phyloP scores from a whole-genome alignment of 2,888 invertebrate genomes.

The Petrolisthes cinctipes region DNA sequence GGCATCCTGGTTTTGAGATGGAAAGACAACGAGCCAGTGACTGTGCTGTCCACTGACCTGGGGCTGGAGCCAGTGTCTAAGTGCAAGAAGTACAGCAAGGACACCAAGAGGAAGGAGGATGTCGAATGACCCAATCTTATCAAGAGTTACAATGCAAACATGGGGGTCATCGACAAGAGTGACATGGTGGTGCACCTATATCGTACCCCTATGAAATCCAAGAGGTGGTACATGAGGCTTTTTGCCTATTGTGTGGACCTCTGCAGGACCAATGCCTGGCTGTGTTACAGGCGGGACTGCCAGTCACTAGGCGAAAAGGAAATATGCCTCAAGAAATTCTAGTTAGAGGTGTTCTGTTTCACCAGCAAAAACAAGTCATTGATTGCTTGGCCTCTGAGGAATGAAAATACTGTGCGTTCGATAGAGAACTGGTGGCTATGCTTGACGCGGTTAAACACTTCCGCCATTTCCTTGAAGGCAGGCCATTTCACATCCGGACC shows the following conservation, averaged over 20 bases:
- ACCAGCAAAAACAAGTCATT: slow-evolving; percentile 2
- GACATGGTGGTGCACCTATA: slow-evolving; percentile 46
- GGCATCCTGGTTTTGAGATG: slow-evolving; percentile 30
- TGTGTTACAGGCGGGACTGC: slow-evolving; percentile 36
- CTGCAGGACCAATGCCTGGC: slow-evolving; percentile 35
- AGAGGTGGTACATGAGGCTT: slow-evolving; percentile 42
- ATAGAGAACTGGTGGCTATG: too few relatives aligned
- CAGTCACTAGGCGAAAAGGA: slow-evolving; percentile 12
- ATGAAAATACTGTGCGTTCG: too few relatives aligned
- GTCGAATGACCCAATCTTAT: slow-evolving; percentile 28
- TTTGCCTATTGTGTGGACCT: slow-evolving; percentile 31
- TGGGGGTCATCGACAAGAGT: slow-evolving; percentile 44
- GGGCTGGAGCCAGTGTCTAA: slow-evolving; percentile 21
- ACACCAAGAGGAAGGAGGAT: slow-evolving; percentile 31
- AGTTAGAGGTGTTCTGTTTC: not conserved
- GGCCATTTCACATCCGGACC: too few relatives aligned
- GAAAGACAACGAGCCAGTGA: slow-evolving; percentile 34
- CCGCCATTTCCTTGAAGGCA: too few relatives aligned
- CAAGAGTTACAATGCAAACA: slow-evolving; percentile 28
- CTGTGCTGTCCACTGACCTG: slow-evolving; percentile 33
- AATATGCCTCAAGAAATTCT: slow-evolving; percentile 27
- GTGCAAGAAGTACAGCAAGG: slow-evolving; percentile 9
- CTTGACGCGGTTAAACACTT: too few relatives aligned
- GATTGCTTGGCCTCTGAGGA: not conserved
- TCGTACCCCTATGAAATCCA: slow-evolving; percentile 40